These are phyloP conservation scores for Brevimyrus niger DNA, from an alignment of 2,113 vertebrate species.

Conservation along the genomic window DNA sequence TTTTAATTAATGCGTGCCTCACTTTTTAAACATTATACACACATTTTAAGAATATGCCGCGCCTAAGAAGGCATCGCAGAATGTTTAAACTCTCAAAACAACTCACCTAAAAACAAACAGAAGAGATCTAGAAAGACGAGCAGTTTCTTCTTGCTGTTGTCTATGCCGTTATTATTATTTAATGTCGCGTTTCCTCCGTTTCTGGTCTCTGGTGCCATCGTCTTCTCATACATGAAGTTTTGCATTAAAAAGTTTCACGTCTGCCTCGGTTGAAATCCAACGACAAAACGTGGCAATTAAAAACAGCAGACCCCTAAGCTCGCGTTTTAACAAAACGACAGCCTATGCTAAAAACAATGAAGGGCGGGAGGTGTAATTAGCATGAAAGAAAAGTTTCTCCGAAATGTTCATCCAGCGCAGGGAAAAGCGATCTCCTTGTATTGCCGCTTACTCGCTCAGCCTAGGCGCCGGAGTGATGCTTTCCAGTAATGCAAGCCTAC, in stretches of 20 bases:
- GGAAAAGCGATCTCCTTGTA: not conserved
- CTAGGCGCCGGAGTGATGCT: not conserved
- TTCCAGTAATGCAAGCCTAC: not conserved
- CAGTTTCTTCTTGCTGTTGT: conserved; percentile 77
- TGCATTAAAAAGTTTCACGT: conserved; percentile 68
- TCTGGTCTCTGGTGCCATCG: conserved; percentile 86
- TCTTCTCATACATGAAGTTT: conserved; percentile 95
- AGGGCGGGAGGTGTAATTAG: not conserved
- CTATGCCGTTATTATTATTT: conserved; percentile 72
- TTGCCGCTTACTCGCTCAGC: not conserved
- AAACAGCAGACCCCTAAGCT: not conserved
- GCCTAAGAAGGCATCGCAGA: not conserved
- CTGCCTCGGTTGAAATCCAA: conserved; percentile 41
- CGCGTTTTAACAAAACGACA: conserved; percentile 12
- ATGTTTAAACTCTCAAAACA: not conserved
- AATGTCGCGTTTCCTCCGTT: conserved; percentile 85
- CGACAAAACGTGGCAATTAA: conserved; percentile 20
- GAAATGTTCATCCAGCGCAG: not conserved
- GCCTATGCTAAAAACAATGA: not conserved
- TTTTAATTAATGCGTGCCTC: not conserved
- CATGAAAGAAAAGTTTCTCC: not conserved
- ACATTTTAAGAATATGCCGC: not conserved
- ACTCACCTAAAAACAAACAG: conserved; percentile 90
- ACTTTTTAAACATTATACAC: not conserved
- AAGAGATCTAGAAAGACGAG: conserved; percentile 83